Evolutionary conservation across 2,797 vertebrate species (phyloP), one percentile per base, ranked within the genome.

Genomic region (Mallotus villosus): DNA sequence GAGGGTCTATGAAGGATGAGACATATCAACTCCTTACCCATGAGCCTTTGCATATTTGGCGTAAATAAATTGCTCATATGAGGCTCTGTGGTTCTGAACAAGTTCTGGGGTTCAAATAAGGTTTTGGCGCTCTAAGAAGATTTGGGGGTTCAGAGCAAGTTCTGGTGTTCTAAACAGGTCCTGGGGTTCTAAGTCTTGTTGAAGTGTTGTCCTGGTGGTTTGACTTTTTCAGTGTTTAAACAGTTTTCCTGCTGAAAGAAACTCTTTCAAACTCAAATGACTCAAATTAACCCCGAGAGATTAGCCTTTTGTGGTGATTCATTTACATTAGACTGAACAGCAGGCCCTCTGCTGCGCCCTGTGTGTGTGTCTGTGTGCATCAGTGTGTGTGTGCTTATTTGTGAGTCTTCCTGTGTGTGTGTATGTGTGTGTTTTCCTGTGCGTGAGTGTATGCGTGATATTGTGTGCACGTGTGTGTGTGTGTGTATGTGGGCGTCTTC

Each of bases 151-250:
- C 34, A 5, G 8, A 8, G 8, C 34, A 37, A 37, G 34, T 37
- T 41, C 37, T 41, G 37, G 37, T 41, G 7, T 41, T 34, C 32
- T 5, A 12, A 51, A 17, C 46, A 51, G 46, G 46, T 17, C 7
- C 46, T 51, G 46, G 46, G 46, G 72, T 85, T 87, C 74, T 74
- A 67, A 75, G 73, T 73, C 75, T 72, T 17, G 5, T 34, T 34
- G 67, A 80, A 73, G 69, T 57, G 41, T 59, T 68, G 67, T 66
- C 71, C 55, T 71, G 69, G 75, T 67, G 74, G 79, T 78, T 72
- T 25, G n/a, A 24, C 70, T 76, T 63, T 14, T 76, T 65, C 78
- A 57, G 75, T 72, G 74, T 72, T 70, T 22, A 27, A 27, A 27
- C 14, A 51, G 9, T 68, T 21, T 24, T 59, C 59, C 49, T 29